A percentile compares a stretch with the other conserved stretches of the same genome.
These are phyloP conservation scores for Nasonia longicornis DNA, from an alignment of 1,140 invertebrate genomes.

Conservation along the genomic window DNA sequence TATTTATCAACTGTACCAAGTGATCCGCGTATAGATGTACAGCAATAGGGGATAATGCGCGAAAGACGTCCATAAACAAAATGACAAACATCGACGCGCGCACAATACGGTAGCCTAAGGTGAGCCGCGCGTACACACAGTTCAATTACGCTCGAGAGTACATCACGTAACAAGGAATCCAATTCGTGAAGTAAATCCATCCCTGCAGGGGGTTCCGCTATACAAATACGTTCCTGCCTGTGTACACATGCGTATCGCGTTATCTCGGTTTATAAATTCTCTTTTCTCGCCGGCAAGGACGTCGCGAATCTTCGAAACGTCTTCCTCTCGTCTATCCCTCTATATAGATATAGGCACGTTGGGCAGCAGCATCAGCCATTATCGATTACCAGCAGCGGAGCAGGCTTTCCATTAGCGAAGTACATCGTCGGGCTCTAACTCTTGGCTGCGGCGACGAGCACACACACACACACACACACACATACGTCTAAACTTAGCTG, in stretches of 20 bases:
- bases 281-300: background rate
- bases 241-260: background rate
- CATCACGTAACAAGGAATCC: slow-evolving; percentile 19
- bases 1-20: too few species aligned
- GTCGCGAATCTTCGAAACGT: slow-evolving; percentile 4
- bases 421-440: slow-evolving; percentile 31
- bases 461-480: slow-evolving; percentile 40
- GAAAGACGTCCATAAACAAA: too few species aligned
- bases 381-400: slow-evolving; percentile 50
- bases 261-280: background rate
- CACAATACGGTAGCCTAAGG: too few species aligned
- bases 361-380: slow-evolving; percentile 33
- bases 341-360: background rate
- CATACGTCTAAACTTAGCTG: slow-evolving; percentile 1
- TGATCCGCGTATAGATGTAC: too few species aligned
- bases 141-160: background rate
- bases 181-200: slow-evolving; percentile 22
- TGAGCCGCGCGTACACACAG: too few species aligned
- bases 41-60: too few species aligned
- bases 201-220: background rate
- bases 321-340: background rate
- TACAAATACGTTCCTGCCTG: background rate
- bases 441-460: background rate
- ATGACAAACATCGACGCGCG: too few species aligned
- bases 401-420: slow-evolving; percentile 55